Base-by-base conservation (phyloP, 2,113 vertebrate genomes). In the Sylvietta virens region DNA sequence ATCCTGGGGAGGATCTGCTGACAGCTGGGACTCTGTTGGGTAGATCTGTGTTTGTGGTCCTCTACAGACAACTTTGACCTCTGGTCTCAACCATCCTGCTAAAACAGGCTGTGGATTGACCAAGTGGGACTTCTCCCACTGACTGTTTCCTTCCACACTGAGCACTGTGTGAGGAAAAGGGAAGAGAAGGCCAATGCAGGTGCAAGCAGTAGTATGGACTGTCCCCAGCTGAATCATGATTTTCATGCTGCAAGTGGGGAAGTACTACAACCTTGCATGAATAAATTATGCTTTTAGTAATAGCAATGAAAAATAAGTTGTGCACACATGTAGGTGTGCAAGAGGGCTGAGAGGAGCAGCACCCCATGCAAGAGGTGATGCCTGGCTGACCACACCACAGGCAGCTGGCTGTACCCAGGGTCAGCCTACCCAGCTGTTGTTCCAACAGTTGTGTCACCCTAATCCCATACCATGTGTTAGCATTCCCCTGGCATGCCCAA, bases 351-450 rank as follows among this genome's bases (percentile, higher is more conserved):
- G 37, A 66, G 56, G 61, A 96, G 69, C 73, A 90, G 91, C 51
- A 58, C 51, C 47, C 74, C 87, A 48, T 74, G 15, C 86, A 95
- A 89, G 96, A 97, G 94, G 82, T 97, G 96, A 87, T 69, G 56
- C 94, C 74, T 86, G 82, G 66, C 91, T 94, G 62, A 81, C 48
- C 86, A 31, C 51, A 70, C 21, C 5, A 13, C 47, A 78, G 69
- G 92, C 94, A 97, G 94, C 97, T 97, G 97, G 95, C 96, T 90
- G 74, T 73, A 47, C 72, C 69, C 88, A 45, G 70, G 92, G 70
- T 86, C 11, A 48, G 58, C 81, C 94, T 44, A 35, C 58, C 44
- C 93, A 65, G 78, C 82, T 86, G 70, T 42, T 88, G 71, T 91
- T 86, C 72, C 47, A 94, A 54, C 84, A 94, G 64, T 53, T 92